phyloP scores from a whole-genome alignment of 2,113 vertebrate genomes.

The Trachemys scripta region DNA sequence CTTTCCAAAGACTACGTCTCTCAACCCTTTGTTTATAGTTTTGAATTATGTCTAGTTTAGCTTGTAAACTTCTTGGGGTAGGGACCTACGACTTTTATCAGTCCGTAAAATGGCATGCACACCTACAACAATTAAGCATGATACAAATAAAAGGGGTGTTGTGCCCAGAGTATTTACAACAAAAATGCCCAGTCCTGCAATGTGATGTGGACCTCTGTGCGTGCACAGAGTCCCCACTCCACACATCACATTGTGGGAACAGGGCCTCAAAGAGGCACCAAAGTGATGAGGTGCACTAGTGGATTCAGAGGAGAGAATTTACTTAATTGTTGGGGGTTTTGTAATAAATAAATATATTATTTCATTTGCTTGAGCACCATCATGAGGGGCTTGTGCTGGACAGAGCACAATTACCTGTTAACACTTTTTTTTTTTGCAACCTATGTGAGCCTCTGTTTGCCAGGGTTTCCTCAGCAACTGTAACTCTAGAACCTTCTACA shows the following conservation, averaged over 20 bases:
- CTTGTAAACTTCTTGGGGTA: background rate
- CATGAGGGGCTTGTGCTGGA: background rate
- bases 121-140: background rate
- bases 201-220: rapidly evolving
- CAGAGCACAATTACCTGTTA: background rate
- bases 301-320: background rate
- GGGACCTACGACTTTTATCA: background rate
- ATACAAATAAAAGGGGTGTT: background rate
- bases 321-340: too few relatives aligned
- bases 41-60: background rate
- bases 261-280: background rate
- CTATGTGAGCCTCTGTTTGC: background rate
- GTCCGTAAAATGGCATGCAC: background rate
- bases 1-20: background rate
- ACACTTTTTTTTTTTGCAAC: background rate
- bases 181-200: background rate
- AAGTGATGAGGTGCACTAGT: background rate
- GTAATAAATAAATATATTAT: background rate
- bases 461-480: background rate
- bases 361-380: background rate
- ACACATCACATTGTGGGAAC: background rate
- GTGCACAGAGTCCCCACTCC: rapidly evolving
- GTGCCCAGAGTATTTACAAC: rapidly evolving
- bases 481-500: background rate
- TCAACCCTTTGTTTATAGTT: background rate